Conservation (phyloP, 2,113 vertebrate species). For the Addax nasomaculatus region DNA sequence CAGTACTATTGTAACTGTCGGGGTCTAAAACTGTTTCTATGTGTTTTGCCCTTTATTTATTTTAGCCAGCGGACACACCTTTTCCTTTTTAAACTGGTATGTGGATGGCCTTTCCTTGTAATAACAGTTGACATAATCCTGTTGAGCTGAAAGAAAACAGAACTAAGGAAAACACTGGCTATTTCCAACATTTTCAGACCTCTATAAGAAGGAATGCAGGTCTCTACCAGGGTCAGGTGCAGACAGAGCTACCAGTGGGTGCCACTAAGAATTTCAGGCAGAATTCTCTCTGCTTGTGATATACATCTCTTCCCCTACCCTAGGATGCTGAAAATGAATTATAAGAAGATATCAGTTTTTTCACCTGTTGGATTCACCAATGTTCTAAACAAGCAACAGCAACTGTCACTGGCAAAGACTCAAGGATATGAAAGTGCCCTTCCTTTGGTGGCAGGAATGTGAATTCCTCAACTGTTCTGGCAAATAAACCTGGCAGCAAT, state of each 20-base stretch:
- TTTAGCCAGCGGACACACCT: slow-evolving; percentile 34
- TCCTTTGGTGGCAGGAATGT: background rate
- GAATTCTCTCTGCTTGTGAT: background rate
- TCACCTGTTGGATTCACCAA: background rate
- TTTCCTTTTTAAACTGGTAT: slow-evolving; percentile 49
- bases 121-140: slow-evolving; percentile 56
- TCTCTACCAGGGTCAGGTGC: background rate
- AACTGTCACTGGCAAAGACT: background rate
- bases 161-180: slow-evolving; percentile 23
- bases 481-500: background rate
- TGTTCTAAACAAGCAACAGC: background rate
- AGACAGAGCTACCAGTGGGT: background rate
- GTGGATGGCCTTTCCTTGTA: slow-evolving; percentile 53
- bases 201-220: background rate
- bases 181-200: slow-evolving; percentile 24
- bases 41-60: slow-evolving; percentile 35
- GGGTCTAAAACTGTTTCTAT: background rate
- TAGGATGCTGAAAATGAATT: background rate
- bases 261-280: background rate
- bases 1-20: background rate
- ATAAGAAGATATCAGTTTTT: background rate
- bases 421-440: background rate
- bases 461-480: slow-evolving; percentile 2
- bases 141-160: slow-evolving; percentile 34
- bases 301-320: background rate